These are phyloP conservation scores for Petrocephalus schoutedeni DNA, from an alignment of 2,797 vertebrate genomes.

Conservation along the genomic window DNA sequence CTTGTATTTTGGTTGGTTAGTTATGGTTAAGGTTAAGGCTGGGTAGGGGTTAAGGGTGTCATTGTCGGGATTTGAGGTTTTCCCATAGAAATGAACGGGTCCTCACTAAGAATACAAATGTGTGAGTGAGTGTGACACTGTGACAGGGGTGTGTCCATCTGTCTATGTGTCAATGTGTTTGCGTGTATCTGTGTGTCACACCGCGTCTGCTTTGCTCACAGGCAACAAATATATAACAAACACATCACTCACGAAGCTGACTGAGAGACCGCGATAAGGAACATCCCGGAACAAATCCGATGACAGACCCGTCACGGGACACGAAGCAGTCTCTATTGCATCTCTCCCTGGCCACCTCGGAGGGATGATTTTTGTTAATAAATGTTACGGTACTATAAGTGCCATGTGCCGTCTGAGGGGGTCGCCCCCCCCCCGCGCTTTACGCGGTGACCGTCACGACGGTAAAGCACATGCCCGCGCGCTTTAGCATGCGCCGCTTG, in stretches of 20 bases:
- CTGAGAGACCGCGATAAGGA: background rate
- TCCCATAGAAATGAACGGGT: no score
- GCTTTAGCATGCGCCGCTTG: background rate
- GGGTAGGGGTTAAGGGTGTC: background rate
- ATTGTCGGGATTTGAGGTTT: no score
- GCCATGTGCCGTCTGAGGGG: background rate
- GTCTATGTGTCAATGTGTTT: background rate
- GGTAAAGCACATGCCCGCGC: background rate
- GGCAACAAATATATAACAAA: background rate
- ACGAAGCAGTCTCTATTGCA: background rate
- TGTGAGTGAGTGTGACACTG: background rate
- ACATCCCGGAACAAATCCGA: background rate
- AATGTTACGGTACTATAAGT: background rate
- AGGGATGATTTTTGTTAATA: background rate
- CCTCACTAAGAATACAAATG: no score
- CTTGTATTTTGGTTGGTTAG: background rate
- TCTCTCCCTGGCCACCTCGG: background rate
- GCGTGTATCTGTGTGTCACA: background rate
- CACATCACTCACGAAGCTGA: background rate
- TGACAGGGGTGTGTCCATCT: background rate
- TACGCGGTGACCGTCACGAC: background rate
- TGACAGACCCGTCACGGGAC: background rate
- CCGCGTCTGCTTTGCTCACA: background rate
- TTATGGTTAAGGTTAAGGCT: no score
- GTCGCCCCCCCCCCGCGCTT: background rate